Conservation (phyloP, 1,140 invertebrate genomes). For the Achatina immaculata region DNA sequence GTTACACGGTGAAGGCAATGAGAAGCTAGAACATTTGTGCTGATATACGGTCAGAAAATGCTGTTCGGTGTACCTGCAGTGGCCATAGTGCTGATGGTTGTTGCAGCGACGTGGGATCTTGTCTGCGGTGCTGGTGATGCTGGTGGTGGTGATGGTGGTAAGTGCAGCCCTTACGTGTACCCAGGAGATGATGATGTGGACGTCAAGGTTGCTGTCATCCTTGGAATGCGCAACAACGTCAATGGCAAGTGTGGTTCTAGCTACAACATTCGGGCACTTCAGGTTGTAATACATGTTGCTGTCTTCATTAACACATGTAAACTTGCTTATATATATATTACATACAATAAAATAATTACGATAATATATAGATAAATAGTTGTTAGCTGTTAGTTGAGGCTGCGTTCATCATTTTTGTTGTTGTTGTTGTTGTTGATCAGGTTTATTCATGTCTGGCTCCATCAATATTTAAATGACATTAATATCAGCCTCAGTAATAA, state of each 20-base stretch:
- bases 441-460: too few relatives aligned
- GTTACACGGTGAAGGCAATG: too few relatives aligned
- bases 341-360: too few relatives aligned
- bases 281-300: not conserved
- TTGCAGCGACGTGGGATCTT: not conserved
- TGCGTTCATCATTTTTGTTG: too few relatives aligned
- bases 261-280: not conserved
- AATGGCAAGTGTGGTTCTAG: not conserved
- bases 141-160: not conserved
- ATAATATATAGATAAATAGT: not conserved
- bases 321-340: not conserved
- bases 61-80: not conserved
- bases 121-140: not conserved
- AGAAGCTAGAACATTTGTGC: too few relatives aligned
- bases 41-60: too few relatives aligned
- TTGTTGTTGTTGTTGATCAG: too few relatives aligned
- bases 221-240: not conserved
- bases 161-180: slow-evolving; percentile 2
- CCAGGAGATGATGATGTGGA: not conserved
- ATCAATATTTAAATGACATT: too few relatives aligned
- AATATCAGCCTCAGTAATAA: too few relatives aligned
- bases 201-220: slow-evolving; percentile 1
- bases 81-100: not conserved
- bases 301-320: not conserved
- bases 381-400: not conserved